These are phyloP conservation scores for Acrobasis suavella DNA, from an alignment of 2,888 invertebrate genomes.

Conservation along the genomic window DNA sequence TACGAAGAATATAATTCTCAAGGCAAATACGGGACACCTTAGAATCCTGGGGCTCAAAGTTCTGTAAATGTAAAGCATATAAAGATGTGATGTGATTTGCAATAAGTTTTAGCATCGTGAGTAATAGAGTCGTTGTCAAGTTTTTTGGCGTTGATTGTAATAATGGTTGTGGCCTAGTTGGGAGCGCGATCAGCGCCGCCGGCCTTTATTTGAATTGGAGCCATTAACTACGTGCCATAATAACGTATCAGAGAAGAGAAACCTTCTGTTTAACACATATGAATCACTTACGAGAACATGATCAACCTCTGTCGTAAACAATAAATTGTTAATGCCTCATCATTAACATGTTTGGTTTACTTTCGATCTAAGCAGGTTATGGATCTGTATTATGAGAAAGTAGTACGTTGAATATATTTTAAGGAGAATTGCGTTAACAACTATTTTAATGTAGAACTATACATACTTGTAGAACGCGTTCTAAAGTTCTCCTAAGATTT, in stretches of 20 bases:
- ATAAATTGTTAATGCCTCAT: background rate
- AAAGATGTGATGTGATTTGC: background rate
- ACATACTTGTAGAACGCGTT: too few relatives aligned
- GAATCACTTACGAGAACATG: background rate
- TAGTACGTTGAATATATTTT: too few relatives aligned
- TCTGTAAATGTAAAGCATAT: background rate
- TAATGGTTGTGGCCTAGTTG: slow-evolving; percentile 71
- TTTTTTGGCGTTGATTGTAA: slow-evolving; percentile 68
- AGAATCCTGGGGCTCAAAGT: background rate
- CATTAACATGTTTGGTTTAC: background rate
- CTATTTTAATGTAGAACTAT: too few relatives aligned
- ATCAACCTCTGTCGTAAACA: background rate
- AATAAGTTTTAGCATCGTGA: slow-evolving; percentile 29
- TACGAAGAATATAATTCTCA: too few relatives aligned
- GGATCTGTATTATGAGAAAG: too few relatives aligned
- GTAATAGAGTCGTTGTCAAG: slow-evolving; percentile 40
- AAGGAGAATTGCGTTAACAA: too few relatives aligned
- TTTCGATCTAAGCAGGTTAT: too few relatives aligned
- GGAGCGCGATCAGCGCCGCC: slow-evolving; percentile 49
- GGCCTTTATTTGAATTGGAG: slow-evolving; percentile 52
- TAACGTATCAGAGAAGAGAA: slow-evolving; percentile 2
- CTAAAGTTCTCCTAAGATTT: too few relatives aligned
- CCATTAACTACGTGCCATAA: background rate
- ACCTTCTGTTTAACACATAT: slow-evolving; percentile 8
- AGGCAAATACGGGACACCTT: too few relatives aligned